Evolutionary conservation across 2,888 invertebrate species (phyloP), one percentile per base, ranked within the genome.

Genomic region (Amphipoea oculea): DNA sequence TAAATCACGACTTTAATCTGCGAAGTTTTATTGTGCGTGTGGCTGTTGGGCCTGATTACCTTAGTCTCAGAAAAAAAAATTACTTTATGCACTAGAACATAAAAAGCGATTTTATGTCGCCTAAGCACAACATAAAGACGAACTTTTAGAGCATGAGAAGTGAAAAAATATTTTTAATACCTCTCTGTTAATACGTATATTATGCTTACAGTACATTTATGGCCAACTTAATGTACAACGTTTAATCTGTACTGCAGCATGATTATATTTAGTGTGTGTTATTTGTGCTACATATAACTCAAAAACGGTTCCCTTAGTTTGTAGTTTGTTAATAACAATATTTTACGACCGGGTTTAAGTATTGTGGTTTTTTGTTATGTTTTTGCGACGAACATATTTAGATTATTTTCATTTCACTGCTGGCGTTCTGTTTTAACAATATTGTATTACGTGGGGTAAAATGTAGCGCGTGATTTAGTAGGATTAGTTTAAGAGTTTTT

Each of bases 281-380:
- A 42, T 73, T 73, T 67, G 40, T 65, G 40, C 42, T 73, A 45
- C 36, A 80, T 69, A 23, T 72, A 77, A 36, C 54, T 73, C 17
- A 48, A 76, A 73, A 80, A 73, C 63, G 9, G 11, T 36, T 65
- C 51, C 66, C 72, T 82, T 76, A 77, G 81, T 73, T 81, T 72
- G 63, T 66, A 85, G 72, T 85, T 83, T 65, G 78, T 83, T 85
- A 85, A 54, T 85, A 87, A 85, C 67, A 69, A 77, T 82, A 75
- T 87, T 89, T 89, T 83, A 90, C 79, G 81, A 84, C 63, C 69
- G 51, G 69, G 70, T 78, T 78, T 76, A 84, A 83, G 81, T 81
- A 81, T 85, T 83, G 82, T 76, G 80, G 81, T 82, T 81, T 84
- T 80, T 76, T 80, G 81, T 84, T 90, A 80, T 75, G 68, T 83